Percentiles rank a stretch among this genome's conserved stretches.
phyloP scores from a whole-genome alignment of 2,113 vertebrate species.

The Antechinus flavipes region DNA sequence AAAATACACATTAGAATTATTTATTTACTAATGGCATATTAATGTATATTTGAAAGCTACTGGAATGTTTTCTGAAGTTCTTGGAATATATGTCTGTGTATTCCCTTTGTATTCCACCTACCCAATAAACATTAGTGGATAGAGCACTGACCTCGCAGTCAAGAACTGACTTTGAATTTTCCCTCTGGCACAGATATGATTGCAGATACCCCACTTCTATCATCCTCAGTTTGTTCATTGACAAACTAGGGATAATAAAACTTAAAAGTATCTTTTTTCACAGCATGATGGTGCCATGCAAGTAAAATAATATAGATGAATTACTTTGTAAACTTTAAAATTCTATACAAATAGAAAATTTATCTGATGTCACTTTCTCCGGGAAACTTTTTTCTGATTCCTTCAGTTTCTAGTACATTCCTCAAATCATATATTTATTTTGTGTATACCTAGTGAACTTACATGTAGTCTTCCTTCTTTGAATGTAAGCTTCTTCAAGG shows the following conservation, averaged over 20 bases:
- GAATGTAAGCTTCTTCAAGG: not conserved
- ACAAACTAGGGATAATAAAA: not conserved
- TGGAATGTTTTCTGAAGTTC: not conserved
- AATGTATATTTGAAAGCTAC: not conserved
- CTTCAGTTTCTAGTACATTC: not conserved
- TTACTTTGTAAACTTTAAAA: not conserved
- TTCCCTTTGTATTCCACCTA: not conserved
- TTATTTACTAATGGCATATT: slow-evolving; percentile 12
- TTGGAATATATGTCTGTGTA: not conserved
- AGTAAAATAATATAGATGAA: not conserved
- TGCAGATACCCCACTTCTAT: not conserved
- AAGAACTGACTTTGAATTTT: not conserved
- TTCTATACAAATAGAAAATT: not conserved
- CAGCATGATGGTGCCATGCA: not conserved
- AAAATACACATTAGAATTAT: not conserved
- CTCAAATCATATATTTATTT: not conserved
- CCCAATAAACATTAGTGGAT: not conserved
- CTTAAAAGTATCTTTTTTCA: not conserved
- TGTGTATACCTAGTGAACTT: not conserved
- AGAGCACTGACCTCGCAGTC: not conserved
- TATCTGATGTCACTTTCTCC: not conserved
- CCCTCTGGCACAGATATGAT: not conserved
- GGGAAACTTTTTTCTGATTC: not conserved
- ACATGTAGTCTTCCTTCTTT: not conserved
- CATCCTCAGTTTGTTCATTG: not conserved